These are phyloP conservation scores for Solenopsis fugax DNA, from an alignment of 1,140 invertebrate genomes.

Conservation along the genomic window DNA sequence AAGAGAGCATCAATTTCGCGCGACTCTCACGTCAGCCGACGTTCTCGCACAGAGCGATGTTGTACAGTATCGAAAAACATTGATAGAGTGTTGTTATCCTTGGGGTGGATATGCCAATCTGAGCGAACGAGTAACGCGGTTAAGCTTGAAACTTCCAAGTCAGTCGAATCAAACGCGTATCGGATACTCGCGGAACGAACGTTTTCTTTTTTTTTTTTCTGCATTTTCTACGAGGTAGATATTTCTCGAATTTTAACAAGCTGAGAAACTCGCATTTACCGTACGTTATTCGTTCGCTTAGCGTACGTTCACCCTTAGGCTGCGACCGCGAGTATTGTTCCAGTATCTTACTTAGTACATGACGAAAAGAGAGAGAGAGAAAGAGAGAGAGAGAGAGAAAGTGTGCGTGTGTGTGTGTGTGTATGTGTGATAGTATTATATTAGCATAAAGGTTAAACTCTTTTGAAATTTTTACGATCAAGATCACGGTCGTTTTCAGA, in stretches of 20 bases:
- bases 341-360: constrained; percentile 30
- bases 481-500: background rate
- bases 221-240: background rate
- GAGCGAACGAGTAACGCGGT: constrained; percentile 16
- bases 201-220: background rate
- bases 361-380: constrained; percentile 23
- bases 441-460: constrained; percentile 25
- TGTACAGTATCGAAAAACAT: constrained; percentile 46
- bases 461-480: constrained; percentile 34
- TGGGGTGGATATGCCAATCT: background rate
- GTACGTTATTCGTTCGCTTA: constrained; percentile 6
- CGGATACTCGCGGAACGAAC: background rate
- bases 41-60: constrained; percentile 46
- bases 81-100: constrained; percentile 23
- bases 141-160: background rate
- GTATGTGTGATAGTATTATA: constrained; percentile 34
- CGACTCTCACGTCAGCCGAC: constrained; percentile 36
- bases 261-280: constrained; percentile 3
- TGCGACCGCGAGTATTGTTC: constrained; percentile 38
- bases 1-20: constrained; percentile 47
- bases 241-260: background rate
- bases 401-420: background rate
- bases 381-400: constrained; percentile 10
- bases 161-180: background rate
- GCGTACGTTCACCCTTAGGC: background rate